These are phyloP conservation scores for Craterocephalus amniculus DNA, from an alignment of 2,797 vertebrate species.

Conservation along the genomic window DNA sequence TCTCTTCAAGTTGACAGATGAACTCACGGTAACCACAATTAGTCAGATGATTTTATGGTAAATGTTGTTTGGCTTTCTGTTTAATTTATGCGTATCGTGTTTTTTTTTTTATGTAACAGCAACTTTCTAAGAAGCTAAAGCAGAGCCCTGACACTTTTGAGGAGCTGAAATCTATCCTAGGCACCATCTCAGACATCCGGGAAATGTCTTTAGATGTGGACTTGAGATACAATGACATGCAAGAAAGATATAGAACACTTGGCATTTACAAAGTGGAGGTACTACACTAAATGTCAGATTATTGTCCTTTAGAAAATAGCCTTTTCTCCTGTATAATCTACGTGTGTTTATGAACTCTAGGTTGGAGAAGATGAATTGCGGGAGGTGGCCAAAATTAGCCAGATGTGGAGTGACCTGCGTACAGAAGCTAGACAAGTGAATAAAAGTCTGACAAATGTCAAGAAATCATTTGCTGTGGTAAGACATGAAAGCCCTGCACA, in stretches of 20 bases:
- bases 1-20: conserved; percentile 84
- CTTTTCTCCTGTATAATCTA: conserved; percentile 1
- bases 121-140: conserved; percentile 80
- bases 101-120: conserved; percentile 71
- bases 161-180: conserved; percentile 89
- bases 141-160: conserved; percentile 85
- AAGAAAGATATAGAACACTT: conserved; percentile 92
- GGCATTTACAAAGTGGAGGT: conserved; percentile 87
- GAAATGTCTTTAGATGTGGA: conserved; percentile 88
- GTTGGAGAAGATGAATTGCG: conserved; percentile 83
- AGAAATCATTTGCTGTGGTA: conserved; percentile 90
- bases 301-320: conserved; percentile 5
- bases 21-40: conserved; percentile 82
- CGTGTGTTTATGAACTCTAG: conserved; percentile 65
- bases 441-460: conserved; percentile 84
- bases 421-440: conserved; percentile 84
- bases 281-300: conserved; percentile 44
- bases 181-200: conserved; percentile 87
- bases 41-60: neutral
- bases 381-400: conserved; percentile 75
- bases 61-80: conserved; percentile 4
- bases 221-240: conserved; percentile 84
- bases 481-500: conserved; percentile 13
- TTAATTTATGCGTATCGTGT: conserved; percentile 1
- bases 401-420: conserved; percentile 85